A percentile compares a stretch with the other conserved stretches of the same genome.
phyloP scores from a whole-genome alignment of 2,113 vertebrate genomes.

The Hyaena hyaena region DNA sequence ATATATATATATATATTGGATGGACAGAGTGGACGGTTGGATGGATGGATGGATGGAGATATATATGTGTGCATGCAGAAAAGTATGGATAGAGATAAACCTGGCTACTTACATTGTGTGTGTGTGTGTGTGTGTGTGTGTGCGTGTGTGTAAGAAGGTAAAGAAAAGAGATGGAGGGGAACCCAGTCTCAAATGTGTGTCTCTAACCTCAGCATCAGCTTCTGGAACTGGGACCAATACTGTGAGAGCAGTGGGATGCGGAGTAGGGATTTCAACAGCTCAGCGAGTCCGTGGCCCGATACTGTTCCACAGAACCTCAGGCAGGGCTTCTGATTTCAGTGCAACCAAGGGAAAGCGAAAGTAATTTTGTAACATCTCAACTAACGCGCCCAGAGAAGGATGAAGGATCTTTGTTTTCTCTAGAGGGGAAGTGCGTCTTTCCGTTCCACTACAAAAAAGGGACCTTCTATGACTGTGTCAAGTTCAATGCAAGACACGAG shows the following conservation, averaged over 20 bases:
- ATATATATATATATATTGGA: too few relatives aligned
- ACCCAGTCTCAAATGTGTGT: neutral
- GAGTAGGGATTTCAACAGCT: too few relatives aligned
- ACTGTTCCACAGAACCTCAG: fast-evolving
- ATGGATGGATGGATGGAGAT: too few relatives aligned
- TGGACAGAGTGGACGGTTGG: too few relatives aligned
- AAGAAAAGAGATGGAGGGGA: neutral
- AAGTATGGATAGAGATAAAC: neutral
- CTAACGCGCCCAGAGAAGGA: neutral
- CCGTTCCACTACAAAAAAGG: conserved; percentile 12
- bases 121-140: neutral
- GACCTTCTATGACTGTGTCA: conserved; percentile 46
- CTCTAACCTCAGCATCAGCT: neutral
- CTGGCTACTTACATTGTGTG: neutral
- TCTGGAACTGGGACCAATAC: neutral
- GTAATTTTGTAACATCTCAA: fast-evolving
- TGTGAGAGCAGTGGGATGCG: neutral
- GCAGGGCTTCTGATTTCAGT: neutral
- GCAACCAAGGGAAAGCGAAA: too few relatives aligned
- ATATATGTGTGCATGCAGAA: too few relatives aligned
- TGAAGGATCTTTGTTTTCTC: neutral
- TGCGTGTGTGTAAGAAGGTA: neutral
- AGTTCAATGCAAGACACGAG: neutral
- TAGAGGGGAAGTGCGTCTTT: conserved; percentile 63
- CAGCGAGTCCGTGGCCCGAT: fast-evolving